Percentiles rank a stretch among this genome's conserved stretches.
These are phyloP conservation scores for Oenanthe oenanthe DNA, from an alignment of 2,113 vertebrate species.

Conservation along the genomic window DNA sequence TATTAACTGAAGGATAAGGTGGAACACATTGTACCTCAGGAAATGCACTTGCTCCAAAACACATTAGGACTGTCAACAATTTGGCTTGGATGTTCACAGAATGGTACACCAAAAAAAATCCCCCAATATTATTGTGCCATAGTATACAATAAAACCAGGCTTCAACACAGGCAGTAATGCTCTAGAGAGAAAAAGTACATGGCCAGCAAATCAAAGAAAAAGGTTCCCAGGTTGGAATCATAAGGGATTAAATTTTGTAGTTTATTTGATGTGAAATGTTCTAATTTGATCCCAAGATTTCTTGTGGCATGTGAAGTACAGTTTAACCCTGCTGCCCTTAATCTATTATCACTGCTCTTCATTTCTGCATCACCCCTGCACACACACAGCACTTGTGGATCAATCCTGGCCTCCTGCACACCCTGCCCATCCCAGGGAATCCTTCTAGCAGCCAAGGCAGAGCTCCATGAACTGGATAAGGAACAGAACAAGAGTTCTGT, in stretches of 20 bases:
- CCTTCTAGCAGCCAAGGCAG: accelerated
- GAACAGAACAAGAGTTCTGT: not conserved
- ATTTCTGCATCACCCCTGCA: not conserved
- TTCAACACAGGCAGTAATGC: not conserved
- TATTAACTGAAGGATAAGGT: slow-evolving; percentile 17
- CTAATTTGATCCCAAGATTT: not conserved
- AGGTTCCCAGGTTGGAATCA: accelerated
- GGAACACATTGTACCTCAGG: not conserved
- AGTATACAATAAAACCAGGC: not conserved
- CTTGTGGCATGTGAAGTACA: not conserved
- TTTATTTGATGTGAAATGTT: not conserved
- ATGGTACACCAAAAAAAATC: not conserved
- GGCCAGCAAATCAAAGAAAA: not conserved
- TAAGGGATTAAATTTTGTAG: not conserved
- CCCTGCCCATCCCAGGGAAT: accelerated
- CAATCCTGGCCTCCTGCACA: not conserved
- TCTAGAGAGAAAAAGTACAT: not conserved
- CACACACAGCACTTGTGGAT: accelerated
- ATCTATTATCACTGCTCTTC: not conserved
- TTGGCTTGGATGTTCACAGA: not conserved
- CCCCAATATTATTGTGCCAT: not conserved
- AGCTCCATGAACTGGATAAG: accelerated
- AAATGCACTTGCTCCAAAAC: slow-evolving; percentile 22
- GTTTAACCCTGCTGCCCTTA: not conserved
- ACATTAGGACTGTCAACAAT: not conserved